Evolutionary conservation across 2,797 vertebrate species (phyloP).

Genomic region (Coregonus ussuriensis): DNA sequence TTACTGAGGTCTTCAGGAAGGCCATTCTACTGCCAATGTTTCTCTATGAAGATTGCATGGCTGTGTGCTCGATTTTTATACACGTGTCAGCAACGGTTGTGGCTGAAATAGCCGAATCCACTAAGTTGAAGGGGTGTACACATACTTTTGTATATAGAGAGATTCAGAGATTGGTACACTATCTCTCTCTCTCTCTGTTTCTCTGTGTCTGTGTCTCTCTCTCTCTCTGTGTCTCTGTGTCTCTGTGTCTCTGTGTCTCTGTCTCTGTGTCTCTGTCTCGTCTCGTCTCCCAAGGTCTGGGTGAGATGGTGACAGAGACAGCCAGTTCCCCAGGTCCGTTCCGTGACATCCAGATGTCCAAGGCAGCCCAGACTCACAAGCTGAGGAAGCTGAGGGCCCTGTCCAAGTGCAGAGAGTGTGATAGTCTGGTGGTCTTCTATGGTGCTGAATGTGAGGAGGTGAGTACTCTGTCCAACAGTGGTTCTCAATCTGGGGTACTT

Average conservation of each 20-base stretch:
- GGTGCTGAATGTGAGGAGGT: conserved; percentile 99
- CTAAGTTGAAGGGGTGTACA: too few relatives aligned
- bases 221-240: too few relatives aligned
- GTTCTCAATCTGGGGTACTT: conserved; percentile 9
- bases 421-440: conserved; percentile 93
- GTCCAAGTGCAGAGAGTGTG: conserved; percentile 95
- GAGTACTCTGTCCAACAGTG: conserved; percentile 48
- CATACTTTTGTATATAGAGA: too few relatives aligned
- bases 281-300: conserved; percentile 74
- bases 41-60: too few relatives aligned
- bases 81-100: too few relatives aligned
- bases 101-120: too few relatives aligned
- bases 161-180: too few relatives aligned
- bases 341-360: conserved; percentile 92
- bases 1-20: too few relatives aligned
- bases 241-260: too few relatives aligned
- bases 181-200: background rate
- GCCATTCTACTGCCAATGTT: too few relatives aligned
- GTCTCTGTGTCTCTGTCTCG: conserved; percentile 1
- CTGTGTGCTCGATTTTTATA: too few relatives aligned
- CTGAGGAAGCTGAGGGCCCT: conserved; percentile 91
- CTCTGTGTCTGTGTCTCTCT: too few relatives aligned
- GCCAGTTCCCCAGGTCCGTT: conserved; percentile 91
- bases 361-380: conserved; percentile 96
- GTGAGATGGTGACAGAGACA: conserved; percentile 82